Base-by-base conservation (phyloP, 1,140 invertebrate species). In the Laodelphax striatellus region DNA sequence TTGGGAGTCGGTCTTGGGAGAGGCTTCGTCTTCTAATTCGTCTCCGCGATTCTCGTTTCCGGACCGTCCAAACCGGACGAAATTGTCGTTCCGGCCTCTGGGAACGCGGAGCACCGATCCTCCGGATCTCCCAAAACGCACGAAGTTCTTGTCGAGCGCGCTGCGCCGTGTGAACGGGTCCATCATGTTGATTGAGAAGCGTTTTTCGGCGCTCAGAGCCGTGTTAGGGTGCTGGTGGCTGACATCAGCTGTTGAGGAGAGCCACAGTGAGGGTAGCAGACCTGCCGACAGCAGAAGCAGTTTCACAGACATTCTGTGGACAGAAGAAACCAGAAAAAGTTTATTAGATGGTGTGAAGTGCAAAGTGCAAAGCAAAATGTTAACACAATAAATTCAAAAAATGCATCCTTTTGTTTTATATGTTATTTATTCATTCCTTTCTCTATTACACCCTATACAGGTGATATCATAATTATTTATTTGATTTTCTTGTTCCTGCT, bases 81-180 rank as follows among this genome's bases (percentile, higher is more conserved):
- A 64, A 38, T 65, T 65, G 22, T 62, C 61, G 31, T 63, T 54
- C 16, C 58, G n/a, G n/a, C 52, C 31, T 4, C 59, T 42, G 16
- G 58, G 11, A 10, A 46, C 54, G 1, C 34, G 34, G 3, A 2
- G n/a, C 38, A 21, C 14, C 57, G 19, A n/a, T n/a, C 13, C 41
- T 34, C 14, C 57, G 17, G 65, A 65, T 5, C 68, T 59, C 0
- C 68, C 68, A 54, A 67, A 69, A n/a, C 68, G 55, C 61, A 69
- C 68, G 62, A 69, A 69, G 60, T 69, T 68, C 55, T 68, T 69
- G 34, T 69, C 67, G 22, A 66, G 52, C 17, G 64, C 60, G 50
- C 67, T 69, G 22, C 68, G 60, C 22, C 68, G 43, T 1, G 60
- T 67, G 24, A 68, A 57, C 38, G 63, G 66, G 55, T 67, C 66